A percentile compares a stretch with the other conserved stretches of the same genome.
phyloP scores from a whole-genome alignment of 2,888 invertebrate species.

The Anagyrus pseudococci region DNA sequence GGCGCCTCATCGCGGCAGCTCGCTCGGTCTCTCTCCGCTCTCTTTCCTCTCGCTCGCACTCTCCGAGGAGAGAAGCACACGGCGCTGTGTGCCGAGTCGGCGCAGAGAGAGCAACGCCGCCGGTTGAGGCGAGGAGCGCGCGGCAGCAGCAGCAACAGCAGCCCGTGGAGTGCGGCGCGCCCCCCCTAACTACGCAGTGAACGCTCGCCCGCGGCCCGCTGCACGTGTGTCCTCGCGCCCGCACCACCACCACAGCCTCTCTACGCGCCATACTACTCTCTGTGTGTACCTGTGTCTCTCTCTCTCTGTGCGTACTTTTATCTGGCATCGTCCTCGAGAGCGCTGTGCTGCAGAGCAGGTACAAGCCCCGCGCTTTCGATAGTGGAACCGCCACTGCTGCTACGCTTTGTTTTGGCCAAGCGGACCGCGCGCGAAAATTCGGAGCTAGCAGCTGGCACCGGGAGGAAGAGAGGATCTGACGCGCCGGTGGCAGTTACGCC shows the following conservation, averaged over 20 bases:
- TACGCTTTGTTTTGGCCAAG: neutral
- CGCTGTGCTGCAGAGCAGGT: too few species aligned
- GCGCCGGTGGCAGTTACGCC: too few species aligned
- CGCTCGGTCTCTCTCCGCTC: neutral
- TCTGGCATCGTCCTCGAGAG: too few species aligned
- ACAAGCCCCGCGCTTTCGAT: too few species aligned
- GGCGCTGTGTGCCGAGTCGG: constrained; percentile 7
- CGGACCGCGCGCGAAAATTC: neutral
- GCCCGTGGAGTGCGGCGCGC: constrained; percentile 9
- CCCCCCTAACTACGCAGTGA: constrained; percentile 36
- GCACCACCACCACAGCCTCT: too few species aligned
- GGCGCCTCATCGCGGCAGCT: neutral
- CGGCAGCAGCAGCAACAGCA: constrained; percentile 8
- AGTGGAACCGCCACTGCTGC: too few species aligned
- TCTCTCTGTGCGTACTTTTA: too few species aligned
- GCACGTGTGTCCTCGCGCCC: too few species aligned
- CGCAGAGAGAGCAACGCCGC: constrained; percentile 9
- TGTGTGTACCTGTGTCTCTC: too few species aligned
- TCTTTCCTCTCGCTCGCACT: neutral
- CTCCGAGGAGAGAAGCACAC: neutral
- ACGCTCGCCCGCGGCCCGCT: constrained; percentile 22
- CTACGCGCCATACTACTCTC: too few species aligned
- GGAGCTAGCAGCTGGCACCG: neutral
- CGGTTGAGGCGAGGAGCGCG: neutral
- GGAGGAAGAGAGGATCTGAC: too few species aligned